Percentiles rank a stretch among this genome's conserved stretches.
Conservation (phyloP, 2,113 vertebrate species). For the Pitta sordida region DNA sequence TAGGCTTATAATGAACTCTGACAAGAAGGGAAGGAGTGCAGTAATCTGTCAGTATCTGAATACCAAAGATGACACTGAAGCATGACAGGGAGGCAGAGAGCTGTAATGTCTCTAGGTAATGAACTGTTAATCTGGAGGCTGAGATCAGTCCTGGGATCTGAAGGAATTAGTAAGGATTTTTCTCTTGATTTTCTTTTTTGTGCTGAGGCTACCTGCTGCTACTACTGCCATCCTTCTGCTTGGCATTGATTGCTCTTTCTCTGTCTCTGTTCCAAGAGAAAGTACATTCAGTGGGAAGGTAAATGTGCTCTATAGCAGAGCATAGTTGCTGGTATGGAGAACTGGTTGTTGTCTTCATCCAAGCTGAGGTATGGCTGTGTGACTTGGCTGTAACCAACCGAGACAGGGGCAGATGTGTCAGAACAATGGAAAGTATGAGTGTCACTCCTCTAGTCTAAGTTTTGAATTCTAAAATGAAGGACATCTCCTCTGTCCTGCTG, state of each 20-base stretch:
- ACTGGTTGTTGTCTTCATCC: not conserved
- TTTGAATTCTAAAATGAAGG: not conserved
- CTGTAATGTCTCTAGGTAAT: not conserved
- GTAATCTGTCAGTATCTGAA: not conserved
- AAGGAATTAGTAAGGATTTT: not conserved
- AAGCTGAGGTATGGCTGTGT: accelerated
- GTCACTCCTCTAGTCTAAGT: not conserved
- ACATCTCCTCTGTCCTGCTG: not conserved
- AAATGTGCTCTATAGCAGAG: not conserved
- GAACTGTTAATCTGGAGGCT: not conserved
- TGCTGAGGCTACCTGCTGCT: not conserved
- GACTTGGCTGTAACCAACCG: not conserved
- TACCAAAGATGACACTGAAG: not conserved
- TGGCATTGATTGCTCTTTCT: not conserved
- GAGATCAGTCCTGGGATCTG: not conserved
- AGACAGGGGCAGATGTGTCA: not conserved
- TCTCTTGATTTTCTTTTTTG: not conserved
- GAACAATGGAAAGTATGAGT: not conserved
- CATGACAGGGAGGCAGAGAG: not conserved
- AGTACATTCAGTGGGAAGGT: not conserved
- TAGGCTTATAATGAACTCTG: not conserved
- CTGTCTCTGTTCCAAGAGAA: not conserved
- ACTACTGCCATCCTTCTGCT: not conserved
- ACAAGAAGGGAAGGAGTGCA: not conserved
- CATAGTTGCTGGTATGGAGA: not conserved